Evolutionary conservation across 2,797 vertebrate genomes (phyloP).

Genomic region (Coregonus ussuriensis): DNA sequence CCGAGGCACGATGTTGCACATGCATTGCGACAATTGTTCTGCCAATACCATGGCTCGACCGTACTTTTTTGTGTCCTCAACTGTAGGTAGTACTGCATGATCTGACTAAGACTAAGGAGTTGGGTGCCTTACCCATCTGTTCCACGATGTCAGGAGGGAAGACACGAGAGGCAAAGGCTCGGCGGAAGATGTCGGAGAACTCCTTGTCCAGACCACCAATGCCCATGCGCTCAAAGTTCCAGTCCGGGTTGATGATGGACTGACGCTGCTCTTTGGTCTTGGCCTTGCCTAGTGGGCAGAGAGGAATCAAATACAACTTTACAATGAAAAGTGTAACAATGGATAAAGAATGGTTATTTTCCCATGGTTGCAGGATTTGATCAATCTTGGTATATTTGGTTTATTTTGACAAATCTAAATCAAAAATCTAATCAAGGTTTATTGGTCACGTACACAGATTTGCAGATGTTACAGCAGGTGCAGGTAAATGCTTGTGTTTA

Average conservation of each 20-base stretch:
- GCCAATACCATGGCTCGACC: too few species aligned
- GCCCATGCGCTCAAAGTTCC: constrained; percentile 92
- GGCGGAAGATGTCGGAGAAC: constrained; percentile 86
- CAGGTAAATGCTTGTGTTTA: too few species aligned
- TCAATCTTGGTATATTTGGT: background rate
- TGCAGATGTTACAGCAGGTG: too few species aligned
- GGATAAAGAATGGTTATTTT: background rate
- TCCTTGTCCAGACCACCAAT: constrained; percentile 81
- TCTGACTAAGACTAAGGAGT: background rate
- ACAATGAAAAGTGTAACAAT: background rate
- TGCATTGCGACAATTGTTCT: too few species aligned
- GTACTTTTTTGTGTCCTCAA: too few species aligned
- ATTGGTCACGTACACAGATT: too few species aligned
- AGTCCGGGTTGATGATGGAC: constrained; percentile 89
- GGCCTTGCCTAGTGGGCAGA: constrained; percentile 72
- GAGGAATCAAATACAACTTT: background rate
- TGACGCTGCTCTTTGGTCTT: constrained; percentile 88
- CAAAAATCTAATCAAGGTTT: too few species aligned
- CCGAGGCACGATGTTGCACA: too few species aligned
- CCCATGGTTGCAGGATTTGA: background rate
- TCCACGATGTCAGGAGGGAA: constrained; percentile 90
- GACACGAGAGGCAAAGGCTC: constrained; percentile 87
- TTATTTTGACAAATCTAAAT: too few species aligned
- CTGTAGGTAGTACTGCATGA: background rate
- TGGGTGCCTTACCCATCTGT: constrained; percentile 83